Percentiles rank a stretch among this genome's conserved stretches.
These are phyloP conservation scores for Diarsia dahlii DNA, from an alignment of 2,888 invertebrate species.

Conservation along the genomic window DNA sequence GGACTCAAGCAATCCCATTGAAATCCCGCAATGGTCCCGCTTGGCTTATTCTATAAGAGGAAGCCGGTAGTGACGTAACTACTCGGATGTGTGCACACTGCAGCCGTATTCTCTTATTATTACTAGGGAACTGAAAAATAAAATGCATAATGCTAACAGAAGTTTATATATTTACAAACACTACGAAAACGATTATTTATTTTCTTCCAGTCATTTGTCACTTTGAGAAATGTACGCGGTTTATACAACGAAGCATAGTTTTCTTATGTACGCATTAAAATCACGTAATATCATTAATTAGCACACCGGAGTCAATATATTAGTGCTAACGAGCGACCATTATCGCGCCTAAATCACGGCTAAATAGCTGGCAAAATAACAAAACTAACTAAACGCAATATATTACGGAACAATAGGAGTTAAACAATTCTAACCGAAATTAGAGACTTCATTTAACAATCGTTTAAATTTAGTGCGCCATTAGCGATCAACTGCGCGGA, in stretches of 20 bases:
- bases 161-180: slow-evolving; percentile 17
- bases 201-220: slow-evolving; percentile 29
- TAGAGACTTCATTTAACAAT: slow-evolving; percentile 74
- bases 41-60: slow-evolving; percentile 50
- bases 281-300: slow-evolving; percentile 64
- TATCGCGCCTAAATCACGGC: slow-evolving; percentile 71
- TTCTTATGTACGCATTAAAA: slow-evolving; percentile 55
- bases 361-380: slow-evolving; percentile 71
- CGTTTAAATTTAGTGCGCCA: slow-evolving; percentile 72
- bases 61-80: slow-evolving; percentile 42
- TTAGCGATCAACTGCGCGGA: slow-evolving; percentile 69
- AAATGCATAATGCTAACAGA: slow-evolving; percentile 27
- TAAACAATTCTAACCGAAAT: slow-evolving; percentile 72
- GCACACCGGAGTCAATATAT: slow-evolving; percentile 64
- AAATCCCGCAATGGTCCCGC: slow-evolving; percentile 42
- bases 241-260: slow-evolving; percentile 27
- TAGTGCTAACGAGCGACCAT: slow-evolving; percentile 69
- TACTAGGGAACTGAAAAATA: slow-evolving; percentile 18
- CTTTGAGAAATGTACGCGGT: slow-evolving; percentile 28
- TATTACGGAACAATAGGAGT: slow-evolving; percentile 68
- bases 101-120: slow-evolving; percentile 20
- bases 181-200: slow-evolving; percentile 23
- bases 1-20: slow-evolving; percentile 51
- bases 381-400: slow-evolving; percentile 65
- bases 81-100: slow-evolving; percentile 24